Base-by-base conservation (phyloP, 2,888 invertebrate genomes). In the Thyatira batis region DNA sequence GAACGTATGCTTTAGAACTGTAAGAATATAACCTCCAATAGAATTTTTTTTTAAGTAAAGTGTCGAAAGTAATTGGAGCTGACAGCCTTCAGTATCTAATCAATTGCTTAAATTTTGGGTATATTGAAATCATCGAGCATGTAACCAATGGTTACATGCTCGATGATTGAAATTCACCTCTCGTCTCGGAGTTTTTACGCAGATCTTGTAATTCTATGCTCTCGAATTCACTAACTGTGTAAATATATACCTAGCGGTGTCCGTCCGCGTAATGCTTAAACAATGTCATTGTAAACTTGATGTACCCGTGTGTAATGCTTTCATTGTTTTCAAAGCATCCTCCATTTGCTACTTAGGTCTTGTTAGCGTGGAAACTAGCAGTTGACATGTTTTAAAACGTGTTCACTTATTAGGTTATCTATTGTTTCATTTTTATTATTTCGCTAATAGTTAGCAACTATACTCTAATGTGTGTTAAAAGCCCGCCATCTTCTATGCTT, bases 291-390 rank as follows among this genome's bases (percentile, higher is more conserved):
- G 85, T 85, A 69, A 69, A 67, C 61, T 64, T 64, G 61, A 68
- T 55, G 69, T 62, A 62, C 65, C 63, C n/a, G n/a, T 68, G 69
- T 72, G 68, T 69, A 71, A 76, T 68, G 76, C 69, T 69, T 72
- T 68, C 81, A 85, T 86, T 86, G 87, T 86, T 83, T 74, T 60
- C 73, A 68, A 76, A 77, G 69, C 80, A 79, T 83, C 79, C 75
- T 75, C 67, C 67, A 55, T 65, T 64, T 55, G 51, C 51, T 28
- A 50, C 60, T 21, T 45, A 45, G 50, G 48, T 43, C 27, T 45
- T 43, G 57, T 51, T 53, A 62, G 52, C 58, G 53, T 53, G 57
- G 51, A 59, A 57, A 57, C 48, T 53, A 55, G 49, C 51, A 56
- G 20, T n/a, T 30, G 28, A 45, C 5, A 39, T 39, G 23, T 13